Conservation (phyloP, 1,140 invertebrate genomes). For the Ruditapes philippinarum region DNA sequence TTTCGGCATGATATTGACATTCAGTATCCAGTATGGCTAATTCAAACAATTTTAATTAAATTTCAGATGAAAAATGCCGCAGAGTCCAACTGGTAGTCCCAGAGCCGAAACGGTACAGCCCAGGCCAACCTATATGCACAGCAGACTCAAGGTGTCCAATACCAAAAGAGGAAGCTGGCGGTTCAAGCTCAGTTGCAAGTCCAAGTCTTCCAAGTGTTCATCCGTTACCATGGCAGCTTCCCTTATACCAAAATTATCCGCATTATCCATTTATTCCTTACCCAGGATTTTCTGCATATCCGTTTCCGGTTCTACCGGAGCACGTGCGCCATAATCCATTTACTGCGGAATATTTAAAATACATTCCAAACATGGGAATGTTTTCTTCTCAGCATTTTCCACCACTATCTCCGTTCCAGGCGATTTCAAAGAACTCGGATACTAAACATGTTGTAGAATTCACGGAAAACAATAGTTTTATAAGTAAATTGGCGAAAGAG, state of each 20-base stretch:
- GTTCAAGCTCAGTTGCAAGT: background rate
- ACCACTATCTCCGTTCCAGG: background rate
- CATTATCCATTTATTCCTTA: slow-evolving; percentile 6
- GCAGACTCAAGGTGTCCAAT: background rate
- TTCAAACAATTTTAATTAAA: background rate
- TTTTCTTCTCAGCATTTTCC: background rate
- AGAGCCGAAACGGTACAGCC: slow-evolving; percentile 34
- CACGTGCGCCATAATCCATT: background rate
- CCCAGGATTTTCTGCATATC: background rate
- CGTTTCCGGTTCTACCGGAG: slow-evolving; percentile 16
- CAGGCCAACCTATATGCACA: background rate
- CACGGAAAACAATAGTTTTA: slow-evolving; percentile 3
- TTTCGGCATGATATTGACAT: too few species aligned
- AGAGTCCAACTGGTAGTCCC: slow-evolving; percentile 37
- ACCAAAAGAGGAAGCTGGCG: background rate
- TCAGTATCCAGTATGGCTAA: too few species aligned
- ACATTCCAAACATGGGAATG: background rate
- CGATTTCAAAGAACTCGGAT: background rate
- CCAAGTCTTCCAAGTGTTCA: background rate
- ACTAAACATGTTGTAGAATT: background rate
- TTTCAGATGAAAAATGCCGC: background rate
- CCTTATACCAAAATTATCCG: slow-evolving; percentile 12
- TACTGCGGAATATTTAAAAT: slow-evolving; percentile 9
- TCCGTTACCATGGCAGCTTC: slow-evolving; percentile 43
- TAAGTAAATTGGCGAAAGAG: background rate